phyloP scores from a whole-genome alignment of 1,140 invertebrate species.

The Lucilia sericata region DNA sequence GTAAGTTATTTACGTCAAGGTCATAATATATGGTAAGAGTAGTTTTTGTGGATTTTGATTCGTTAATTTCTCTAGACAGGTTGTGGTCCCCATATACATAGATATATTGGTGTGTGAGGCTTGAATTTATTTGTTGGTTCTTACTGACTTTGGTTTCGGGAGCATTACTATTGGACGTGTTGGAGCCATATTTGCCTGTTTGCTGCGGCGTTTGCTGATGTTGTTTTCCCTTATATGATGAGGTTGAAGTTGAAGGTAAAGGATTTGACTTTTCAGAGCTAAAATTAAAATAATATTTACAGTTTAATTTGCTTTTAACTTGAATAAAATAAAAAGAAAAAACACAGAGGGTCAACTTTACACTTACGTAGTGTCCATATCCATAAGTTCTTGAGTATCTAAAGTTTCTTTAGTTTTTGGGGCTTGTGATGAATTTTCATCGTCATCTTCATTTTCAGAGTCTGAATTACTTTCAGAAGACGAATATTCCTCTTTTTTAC shows the following conservation, averaged over 20 bases:
- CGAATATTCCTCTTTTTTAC: constrained; percentile 72
- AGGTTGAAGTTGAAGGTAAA: constrained; percentile 55
- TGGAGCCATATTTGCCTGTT: constrained; percentile 67
- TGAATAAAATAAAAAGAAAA: not conserved
- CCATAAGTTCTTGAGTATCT: constrained; percentile 59
- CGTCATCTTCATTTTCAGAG: constrained; percentile 58
- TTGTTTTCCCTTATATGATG: constrained; percentile 65
- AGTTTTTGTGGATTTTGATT: constrained; percentile 38
- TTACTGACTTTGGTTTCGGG: constrained; percentile 94
- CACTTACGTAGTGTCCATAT: constrained; percentile 67
- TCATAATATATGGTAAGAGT: not conserved
- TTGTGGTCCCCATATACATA: constrained; percentile 27
- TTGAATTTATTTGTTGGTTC: constrained; percentile 74
- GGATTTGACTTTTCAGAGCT: constrained; percentile 64
- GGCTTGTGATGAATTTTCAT: constrained; percentile 61
- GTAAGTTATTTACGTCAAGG: not conserved
- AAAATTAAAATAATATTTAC: constrained; percentile 46
- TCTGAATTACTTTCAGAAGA: constrained; percentile 56
- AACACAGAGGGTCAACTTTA: constrained; percentile 58
- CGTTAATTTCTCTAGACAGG: constrained; percentile 31
- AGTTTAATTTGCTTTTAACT: constrained; percentile 34
- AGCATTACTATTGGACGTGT: constrained; percentile 52
- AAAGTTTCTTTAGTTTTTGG: constrained; percentile 54
- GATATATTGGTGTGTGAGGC: constrained; percentile 32
- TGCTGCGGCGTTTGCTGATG: constrained; percentile 45